Evolutionary conservation across 1,140 invertebrate species (phyloP), one percentile per base, ranked within the genome.

Genomic region (Thaumetopoea pityocampa): DNA sequence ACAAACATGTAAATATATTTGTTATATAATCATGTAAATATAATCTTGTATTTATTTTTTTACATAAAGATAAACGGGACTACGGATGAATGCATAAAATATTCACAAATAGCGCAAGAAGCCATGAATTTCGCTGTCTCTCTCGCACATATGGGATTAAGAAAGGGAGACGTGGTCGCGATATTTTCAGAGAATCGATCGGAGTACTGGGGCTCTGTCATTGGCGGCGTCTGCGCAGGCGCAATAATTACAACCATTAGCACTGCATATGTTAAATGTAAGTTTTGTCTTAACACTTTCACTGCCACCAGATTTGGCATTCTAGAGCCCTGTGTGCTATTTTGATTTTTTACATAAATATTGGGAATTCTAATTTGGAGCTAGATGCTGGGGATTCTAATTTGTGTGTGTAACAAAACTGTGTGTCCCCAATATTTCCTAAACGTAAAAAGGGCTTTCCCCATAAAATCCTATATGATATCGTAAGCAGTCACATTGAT

Each of bases 121-220:
- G 44, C 66, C 0, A 67, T 72, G 51, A 72, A 69, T 40, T 34
- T 77, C 4, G 62, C 76, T n/a, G 26, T 80, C 42, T 77, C 67
- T 0, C 65, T 80, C 32, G 40, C 43, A 10, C 61, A 47, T 26
- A 32, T 72, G 19, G 72, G 72, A 0, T 49, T 80, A 14, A 55
- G 44, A 43, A 74, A 64, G 30, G 68, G 70, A 51, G 58, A 80
- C 5, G 56, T 62, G 7, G 34, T 80, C 1, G 70, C 51, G 0
- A 3, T 80, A 1, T 63, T 59, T 4, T 57, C 66, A 0, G 76
- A 80, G 23, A 80, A 77, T 14, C 20, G 66, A 4, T 14, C 18
- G 0, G 76, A 80, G 5, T 80, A 54, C 24, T 74, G 64, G 60
- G 51, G 53, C 3, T 56, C 56, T n/a, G 26, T 62, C 1, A 41